A percentile compares a stretch with the other conserved stretches of the same genome.
Conservation (phyloP, 2,797 vertebrate species). For the Neoniphon sammara region DNA sequence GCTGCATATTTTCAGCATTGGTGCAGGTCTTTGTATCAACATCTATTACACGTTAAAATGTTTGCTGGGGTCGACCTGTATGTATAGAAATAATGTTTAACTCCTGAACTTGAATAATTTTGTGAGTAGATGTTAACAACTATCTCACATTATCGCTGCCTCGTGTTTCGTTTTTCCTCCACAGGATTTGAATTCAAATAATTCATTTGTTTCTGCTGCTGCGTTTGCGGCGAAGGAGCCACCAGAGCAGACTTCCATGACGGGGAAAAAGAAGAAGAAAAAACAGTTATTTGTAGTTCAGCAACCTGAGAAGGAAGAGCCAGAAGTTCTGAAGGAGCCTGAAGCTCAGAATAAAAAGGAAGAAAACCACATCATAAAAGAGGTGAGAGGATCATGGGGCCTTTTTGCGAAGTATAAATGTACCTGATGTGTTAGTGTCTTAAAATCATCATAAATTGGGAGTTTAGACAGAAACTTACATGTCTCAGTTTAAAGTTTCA, state of each 20-base stretch:
- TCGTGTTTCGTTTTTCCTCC: slow-evolving; percentile 10
- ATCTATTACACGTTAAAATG: too few species aligned
- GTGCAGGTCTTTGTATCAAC: too few species aligned
- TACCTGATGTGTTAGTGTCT: background rate
- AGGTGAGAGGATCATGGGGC: slow-evolving; percentile 45
- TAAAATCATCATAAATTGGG: background rate
- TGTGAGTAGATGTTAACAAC: background rate
- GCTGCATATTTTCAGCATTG: too few species aligned
- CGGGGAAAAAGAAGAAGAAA: slow-evolving; percentile 56
- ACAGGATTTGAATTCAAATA: slow-evolving; percentile 75
- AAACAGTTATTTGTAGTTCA: slow-evolving; percentile 10
- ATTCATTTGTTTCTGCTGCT: slow-evolving; percentile 62
- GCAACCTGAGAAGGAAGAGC: slow-evolving; percentile 20
- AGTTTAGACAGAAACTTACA: background rate
- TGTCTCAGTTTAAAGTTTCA: background rate
- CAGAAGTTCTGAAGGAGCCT: slow-evolving; percentile 13
- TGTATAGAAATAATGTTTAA: too few species aligned
- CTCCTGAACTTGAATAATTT: too few species aligned
- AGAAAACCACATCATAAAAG: slow-evolving; percentile 23
- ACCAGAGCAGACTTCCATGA: slow-evolving; percentile 54
- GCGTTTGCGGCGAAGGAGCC: slow-evolving; percentile 58
- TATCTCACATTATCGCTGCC: too few species aligned
- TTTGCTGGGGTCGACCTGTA: too few species aligned
- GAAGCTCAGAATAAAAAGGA: slow-evolving; percentile 20
- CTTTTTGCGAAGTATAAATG: background rate